These are phyloP conservation scores for Ommatoiulus sabulosus DNA, from an alignment of 2,888 invertebrate species.

Conservation along the genomic window DNA sequence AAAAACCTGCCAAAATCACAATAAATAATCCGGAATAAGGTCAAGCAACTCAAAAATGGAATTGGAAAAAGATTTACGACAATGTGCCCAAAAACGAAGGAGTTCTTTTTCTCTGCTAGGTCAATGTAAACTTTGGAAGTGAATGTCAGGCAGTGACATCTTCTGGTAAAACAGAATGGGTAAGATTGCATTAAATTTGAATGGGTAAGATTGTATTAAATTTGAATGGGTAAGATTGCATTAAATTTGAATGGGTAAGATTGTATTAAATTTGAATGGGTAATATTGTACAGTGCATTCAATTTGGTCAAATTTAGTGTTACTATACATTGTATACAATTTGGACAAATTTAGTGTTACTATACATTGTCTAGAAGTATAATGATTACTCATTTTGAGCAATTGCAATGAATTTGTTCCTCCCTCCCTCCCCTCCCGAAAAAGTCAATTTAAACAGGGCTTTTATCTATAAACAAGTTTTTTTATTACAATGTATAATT, in stretches of 20 bases:
- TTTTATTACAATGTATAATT: too few species aligned
- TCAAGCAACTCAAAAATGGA: background rate
- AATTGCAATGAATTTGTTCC: too few species aligned
- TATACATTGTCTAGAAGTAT: too few species aligned
- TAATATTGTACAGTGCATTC: background rate
- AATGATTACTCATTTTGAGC: too few species aligned
- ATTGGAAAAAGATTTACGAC: constrained; percentile 42
- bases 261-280: background rate
- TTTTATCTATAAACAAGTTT: too few species aligned
- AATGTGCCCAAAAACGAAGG: constrained; percentile 11
- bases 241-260: too few species aligned
- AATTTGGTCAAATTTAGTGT: too few species aligned
- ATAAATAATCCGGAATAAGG: constrained; percentile 28
- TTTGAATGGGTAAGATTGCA: background rate
- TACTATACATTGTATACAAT: too few species aligned
- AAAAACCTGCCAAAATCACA: background rate
- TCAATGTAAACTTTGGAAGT: background rate
- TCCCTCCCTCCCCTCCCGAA: too few species aligned
- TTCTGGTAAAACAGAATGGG: background rate
- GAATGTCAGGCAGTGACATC: background rate
- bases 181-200: background rate
- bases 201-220: too few species aligned
- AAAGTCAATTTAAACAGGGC: too few species aligned
- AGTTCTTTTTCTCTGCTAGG: background rate
- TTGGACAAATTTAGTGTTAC: too few species aligned